Conservation (phyloP, 1,140 invertebrate genomes). For the Dinothrombium tinctorium region DNA sequence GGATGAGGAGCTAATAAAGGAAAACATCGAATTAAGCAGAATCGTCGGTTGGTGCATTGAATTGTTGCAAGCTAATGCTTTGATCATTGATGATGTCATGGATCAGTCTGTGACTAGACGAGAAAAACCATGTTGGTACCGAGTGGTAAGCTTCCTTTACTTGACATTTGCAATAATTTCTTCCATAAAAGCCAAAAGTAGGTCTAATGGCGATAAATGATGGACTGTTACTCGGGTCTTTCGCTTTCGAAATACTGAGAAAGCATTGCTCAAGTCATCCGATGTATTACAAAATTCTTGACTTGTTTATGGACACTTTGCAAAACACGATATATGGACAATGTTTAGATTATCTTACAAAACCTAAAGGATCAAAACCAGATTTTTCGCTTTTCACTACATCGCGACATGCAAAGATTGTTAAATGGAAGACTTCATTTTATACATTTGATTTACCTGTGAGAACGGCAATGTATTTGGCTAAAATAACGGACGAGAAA, state of each 20-base stretch:
- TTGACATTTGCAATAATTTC: too few relatives aligned
- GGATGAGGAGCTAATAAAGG: too few relatives aligned
- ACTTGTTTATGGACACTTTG: constrained; percentile 49
- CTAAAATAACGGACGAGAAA: constrained; percentile 10
- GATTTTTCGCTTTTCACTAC: too few relatives aligned
- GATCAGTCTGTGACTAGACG: constrained; percentile 54
- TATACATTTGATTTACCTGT: constrained; percentile 38
- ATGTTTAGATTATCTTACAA: constrained; percentile 24
- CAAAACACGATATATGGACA: constrained; percentile 29
- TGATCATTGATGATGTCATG: constrained; percentile 77
- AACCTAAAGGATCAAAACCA: constrained; percentile 19
- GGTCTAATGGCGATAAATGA: constrained; percentile 71
- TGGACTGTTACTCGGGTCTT: constrained; percentile 46
- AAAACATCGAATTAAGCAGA: constrained; percentile 33
- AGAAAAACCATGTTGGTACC: constrained; percentile 71
- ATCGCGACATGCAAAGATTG: too few relatives aligned
- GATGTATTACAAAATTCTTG: constrained; percentile 52
- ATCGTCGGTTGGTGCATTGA: constrained; percentile 84
- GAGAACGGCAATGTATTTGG: constrained; percentile 54
- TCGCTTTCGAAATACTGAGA: constrained; percentile 48
- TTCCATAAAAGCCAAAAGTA: constrained; percentile 31
- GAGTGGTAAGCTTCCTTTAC: too few relatives aligned
- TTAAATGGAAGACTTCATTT: too few relatives aligned
- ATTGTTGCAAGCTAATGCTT: constrained; percentile 63
- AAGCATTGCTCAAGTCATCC: constrained; percentile 47